Percentiles rank a stretch among this genome's conserved stretches.
Evolutionary conservation across 2,113 vertebrate genomes (phyloP).

Genomic region (Megaceryle torquata): DNA sequence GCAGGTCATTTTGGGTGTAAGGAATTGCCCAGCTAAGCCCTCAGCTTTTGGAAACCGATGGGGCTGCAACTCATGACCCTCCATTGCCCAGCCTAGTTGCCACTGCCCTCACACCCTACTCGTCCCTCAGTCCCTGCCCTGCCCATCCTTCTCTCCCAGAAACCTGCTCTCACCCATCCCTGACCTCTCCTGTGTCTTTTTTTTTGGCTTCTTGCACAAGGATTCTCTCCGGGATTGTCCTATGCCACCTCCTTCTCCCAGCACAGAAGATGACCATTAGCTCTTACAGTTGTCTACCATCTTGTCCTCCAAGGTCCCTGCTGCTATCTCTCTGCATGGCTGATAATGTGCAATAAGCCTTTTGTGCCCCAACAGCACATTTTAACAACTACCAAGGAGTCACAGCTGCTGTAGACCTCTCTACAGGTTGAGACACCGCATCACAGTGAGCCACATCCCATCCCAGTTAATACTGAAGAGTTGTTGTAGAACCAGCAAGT

Average conservation of each 20-base stretch:
- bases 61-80: background rate
- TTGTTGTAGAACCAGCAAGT: accelerated
- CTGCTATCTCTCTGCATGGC: background rate
- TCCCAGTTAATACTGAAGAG: no score
- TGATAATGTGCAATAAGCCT: background rate
- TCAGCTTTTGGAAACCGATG: background rate
- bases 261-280: background rate
- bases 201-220: background rate
- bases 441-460: background rate
- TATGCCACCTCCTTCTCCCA: background rate
- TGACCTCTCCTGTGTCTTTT: background rate
- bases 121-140: background rate
- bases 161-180: background rate
- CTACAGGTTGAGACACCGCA: accelerated
- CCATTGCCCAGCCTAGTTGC: background rate
- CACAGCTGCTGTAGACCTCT: background rate
- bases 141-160: background rate
- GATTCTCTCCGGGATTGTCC: background rate
- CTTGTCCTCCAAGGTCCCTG: background rate
- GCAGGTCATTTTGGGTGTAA: background rate
- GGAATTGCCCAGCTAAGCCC: no score
- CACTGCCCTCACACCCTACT: no score
- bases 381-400: background rate
- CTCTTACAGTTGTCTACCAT: background rate
- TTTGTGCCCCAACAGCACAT: background rate